Evolutionary conservation across 2,888 invertebrate genomes (phyloP).

Genomic region (Yponomeuta cagnagella): DNA sequence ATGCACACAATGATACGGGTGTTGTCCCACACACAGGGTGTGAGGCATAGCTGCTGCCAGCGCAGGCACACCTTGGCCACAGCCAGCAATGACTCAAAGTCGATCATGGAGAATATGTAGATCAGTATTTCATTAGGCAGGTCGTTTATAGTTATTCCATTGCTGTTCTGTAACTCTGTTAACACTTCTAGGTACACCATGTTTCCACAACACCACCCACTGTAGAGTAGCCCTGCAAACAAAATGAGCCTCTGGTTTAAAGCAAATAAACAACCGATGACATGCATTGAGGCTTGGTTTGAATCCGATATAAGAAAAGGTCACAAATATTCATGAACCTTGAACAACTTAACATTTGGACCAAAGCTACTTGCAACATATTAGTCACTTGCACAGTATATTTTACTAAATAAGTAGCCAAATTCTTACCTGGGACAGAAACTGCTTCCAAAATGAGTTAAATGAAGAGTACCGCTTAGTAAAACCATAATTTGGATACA

Average conservation of each 20-base stretch:
- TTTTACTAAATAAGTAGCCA: background rate
- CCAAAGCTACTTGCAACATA: background rate
- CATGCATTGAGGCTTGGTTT: background rate
- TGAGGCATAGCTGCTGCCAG: conserved; percentile 69
- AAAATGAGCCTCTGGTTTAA: conserved; percentile 14
- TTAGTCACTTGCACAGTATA: background rate
- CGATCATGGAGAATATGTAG: conserved; percentile 71
- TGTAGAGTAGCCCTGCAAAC: conserved; percentile 44
- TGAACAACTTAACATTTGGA: conserved; percentile 20
- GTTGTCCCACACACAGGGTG: conserved; percentile 71
- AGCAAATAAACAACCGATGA: background rate
- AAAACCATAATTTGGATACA: conserved; percentile 66
- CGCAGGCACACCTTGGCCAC: conserved; percentile 66
- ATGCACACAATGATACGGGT: conserved; percentile 70
- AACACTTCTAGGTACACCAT: conserved; percentile 71
- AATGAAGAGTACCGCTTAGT: conserved; percentile 57
- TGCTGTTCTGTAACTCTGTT: conserved; percentile 47
- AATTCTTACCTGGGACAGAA: conserved; percentile 52
- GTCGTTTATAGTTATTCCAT: conserved; percentile 62
- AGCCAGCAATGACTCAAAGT: conserved; percentile 66
- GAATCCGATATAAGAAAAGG: background rate
- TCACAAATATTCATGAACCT: conserved; percentile 12
- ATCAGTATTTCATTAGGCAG: conserved; percentile 72
- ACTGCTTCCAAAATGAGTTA: conserved; percentile 53
- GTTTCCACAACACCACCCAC: conserved; percentile 37